Base-by-base conservation (phyloP, 92 coral and sea anemone species). In the Siderastrea radians region DNA sequence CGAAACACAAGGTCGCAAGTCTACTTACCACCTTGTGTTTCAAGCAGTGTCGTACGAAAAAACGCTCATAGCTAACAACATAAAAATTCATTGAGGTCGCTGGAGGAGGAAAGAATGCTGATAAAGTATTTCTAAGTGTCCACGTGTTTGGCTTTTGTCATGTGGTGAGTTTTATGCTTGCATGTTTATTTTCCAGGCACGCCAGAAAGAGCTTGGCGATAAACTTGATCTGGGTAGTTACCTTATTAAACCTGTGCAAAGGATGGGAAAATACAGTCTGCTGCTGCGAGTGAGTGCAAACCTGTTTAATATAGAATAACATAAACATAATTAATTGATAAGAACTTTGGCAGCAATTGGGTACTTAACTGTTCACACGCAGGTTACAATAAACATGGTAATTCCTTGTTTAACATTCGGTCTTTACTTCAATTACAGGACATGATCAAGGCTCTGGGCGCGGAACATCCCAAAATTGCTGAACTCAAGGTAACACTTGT, bases 161-260 rank as follows among this genome's bases (percentile, higher is more conserved):
- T 0, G 38, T 26, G 38, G 38, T 26, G 63, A 59, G 12, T 58
- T 6, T 6, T 58, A 9, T 2, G 63, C 2, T 55, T 44, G 12
- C 38, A 3, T 14, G 8, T 17, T 4, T 19, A 67, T 43, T 68
- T 87, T 62, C 66, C 75, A 98, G 99, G 92, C 89, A 52, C 93
- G 98, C 38, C 99, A 98, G 78, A 92, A 89, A 63, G 93, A 98
- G 78, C 97, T 98, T n/a, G 96, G 95, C 0, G 99, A 98, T 89
- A 98, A 98, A 77, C 91, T 98, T 19, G 99, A 98, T 83, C 96
- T 98, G 44, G 96, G 99, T 14, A 98, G 99, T 83, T 98, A 90
- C 79, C 96, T 98, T 13, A 98, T 98, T 62, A 98, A 98, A 86
- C 99, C 99, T 16, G 99, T 98, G 6, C 99, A 98, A 81, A 87